These are phyloP conservation scores for Eciton burchellii DNA, from an alignment of 1,140 invertebrate species.

Conservation along the genomic window DNA sequence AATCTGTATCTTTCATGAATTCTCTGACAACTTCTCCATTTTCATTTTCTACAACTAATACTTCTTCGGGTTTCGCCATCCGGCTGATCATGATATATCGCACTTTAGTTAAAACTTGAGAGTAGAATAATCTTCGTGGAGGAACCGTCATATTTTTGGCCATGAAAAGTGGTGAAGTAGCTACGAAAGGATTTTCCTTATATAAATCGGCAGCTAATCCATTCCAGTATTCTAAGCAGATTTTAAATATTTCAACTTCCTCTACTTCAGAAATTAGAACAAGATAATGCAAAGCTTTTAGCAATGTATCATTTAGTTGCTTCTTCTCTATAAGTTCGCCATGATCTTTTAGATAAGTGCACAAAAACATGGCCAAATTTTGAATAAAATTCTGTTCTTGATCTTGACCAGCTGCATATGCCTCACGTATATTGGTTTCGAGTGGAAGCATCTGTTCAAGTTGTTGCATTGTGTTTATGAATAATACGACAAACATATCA, in stretches of 20 bases:
- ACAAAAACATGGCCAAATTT: slow-evolving; percentile 98
- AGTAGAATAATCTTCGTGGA: slow-evolving; percentile 90
- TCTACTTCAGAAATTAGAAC: slow-evolving; percentile 99
- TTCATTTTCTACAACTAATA: slow-evolving; percentile 99
- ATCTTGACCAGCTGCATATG: slow-evolving; percentile 96
- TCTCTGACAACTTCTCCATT: slow-evolving; percentile 99
- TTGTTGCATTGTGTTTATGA: slow-evolving; percentile 96
- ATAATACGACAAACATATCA: slow-evolving; percentile 95
- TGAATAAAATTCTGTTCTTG: slow-evolving; percentile 99
- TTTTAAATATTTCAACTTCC: slow-evolving; percentile 99
- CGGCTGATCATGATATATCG: slow-evolving; percentile 99
- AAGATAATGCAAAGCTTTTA: slow-evolving; percentile 96
- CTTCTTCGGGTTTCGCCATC: slow-evolving; percentile 99
- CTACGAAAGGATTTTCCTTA: slow-evolving; percentile 88
- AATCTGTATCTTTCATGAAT: slow-evolving; percentile 99
- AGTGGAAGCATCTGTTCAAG: slow-evolving; percentile 96
- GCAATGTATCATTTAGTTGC: slow-evolving; percentile 89
- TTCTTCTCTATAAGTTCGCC: slow-evolving; percentile 94
- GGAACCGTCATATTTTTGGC: slow-evolving; percentile 80
- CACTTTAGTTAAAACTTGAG: slow-evolving; percentile 94
- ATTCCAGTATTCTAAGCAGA: slow-evolving; percentile 99
- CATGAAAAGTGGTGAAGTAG: slow-evolving; percentile 80
- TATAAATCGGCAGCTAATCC: slow-evolving; percentile 96
- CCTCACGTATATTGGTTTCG: slow-evolving; percentile 96
- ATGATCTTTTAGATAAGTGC: slow-evolving; percentile 98